Conservation (phyloP, 2,797 vertebrate genomes). For the Rhinophrynus dorsalis region DNA sequence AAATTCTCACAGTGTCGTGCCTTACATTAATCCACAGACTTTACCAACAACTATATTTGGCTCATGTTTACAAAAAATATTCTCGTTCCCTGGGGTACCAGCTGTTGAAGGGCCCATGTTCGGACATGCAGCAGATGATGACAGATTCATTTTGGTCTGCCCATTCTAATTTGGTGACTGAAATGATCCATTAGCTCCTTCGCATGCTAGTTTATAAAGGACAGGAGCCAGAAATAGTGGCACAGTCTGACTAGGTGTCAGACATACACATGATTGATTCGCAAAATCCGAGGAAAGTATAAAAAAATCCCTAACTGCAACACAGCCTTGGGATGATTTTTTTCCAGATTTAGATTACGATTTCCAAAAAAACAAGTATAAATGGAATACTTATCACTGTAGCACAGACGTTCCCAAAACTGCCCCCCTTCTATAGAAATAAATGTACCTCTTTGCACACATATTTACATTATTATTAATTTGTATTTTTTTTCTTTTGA, state of each 20-base stretch:
- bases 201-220: constrained; percentile 8
- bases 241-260: not conserved
- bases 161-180: constrained; percentile 31
- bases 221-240: constrained; percentile 23
- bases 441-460: no score
- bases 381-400: no score
- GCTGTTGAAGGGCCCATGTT: constrained; percentile 27
- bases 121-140: constrained; percentile 33
- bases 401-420: not conserved
- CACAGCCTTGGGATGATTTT: no score
- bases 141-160: constrained; percentile 16
- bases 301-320: no score
- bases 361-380: no score
- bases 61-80: constrained; percentile 34
- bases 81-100: constrained; percentile 31
- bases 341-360: no score
- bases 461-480: no score
- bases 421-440: no score
- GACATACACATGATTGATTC: no score
- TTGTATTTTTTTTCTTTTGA: no score
- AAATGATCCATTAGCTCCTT: constrained; percentile 16
- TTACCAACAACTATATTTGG: constrained; percentile 21
- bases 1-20: not conserved
- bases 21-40: not conserved
- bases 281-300: no score